A percentile compares a stretch with the other conserved stretches of the same genome.
phyloP scores from a whole-genome alignment of 2,113 vertebrate species.

The Carassius carassius region DNA sequence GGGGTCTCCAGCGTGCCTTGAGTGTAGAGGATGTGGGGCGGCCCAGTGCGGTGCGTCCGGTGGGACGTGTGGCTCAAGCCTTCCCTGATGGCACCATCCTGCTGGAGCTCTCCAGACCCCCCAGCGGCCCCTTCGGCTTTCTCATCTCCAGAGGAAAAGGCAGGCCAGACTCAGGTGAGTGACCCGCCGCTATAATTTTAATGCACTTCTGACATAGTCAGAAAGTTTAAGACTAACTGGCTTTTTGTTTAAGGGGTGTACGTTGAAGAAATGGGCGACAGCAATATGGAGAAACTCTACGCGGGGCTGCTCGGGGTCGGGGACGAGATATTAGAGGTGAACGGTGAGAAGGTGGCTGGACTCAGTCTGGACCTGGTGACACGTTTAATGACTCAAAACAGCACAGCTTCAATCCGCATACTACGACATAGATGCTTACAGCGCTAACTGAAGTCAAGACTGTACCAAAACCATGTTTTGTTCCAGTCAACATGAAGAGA shows the following conservation, averaged over 20 bases:
- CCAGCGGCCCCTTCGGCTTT: conserved; percentile 75
- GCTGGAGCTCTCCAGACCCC: conserved; percentile 77
- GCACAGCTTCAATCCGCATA: conserved; percentile 75
- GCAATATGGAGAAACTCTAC: conserved; percentile 81
- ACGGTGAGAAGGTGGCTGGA: conserved; percentile 78
- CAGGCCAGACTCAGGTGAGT: conserved; percentile 78
- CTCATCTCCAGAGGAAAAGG: conserved; percentile 78
- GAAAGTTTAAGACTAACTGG: neutral
- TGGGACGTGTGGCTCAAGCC: conserved; percentile 80
- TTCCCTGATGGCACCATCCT: conserved; percentile 83
- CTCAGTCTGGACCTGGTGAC: conserved; percentile 77
- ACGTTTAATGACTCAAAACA: conserved; percentile 68
- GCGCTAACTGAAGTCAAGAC: conserved; percentile 57
- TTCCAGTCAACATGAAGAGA: neutral
- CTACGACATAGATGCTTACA: conserved; percentile 70
- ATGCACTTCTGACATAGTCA: neutral
- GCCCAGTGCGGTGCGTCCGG: conserved; percentile 68
- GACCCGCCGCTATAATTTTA: neutral
- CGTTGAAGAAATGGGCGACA: conserved; percentile 83
- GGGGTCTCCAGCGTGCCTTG: conserved; percentile 68
- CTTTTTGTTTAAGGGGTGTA: conserved; percentile 78
- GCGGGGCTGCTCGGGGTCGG: conserved; percentile 82
- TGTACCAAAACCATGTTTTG: neutral
- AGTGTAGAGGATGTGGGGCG: conserved; percentile 81
- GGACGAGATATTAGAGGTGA: conserved; percentile 89